These are phyloP conservation scores for Temnothorax ravouxi DNA, from an alignment of 2,888 invertebrate species.

Conservation along the genomic window DNA sequence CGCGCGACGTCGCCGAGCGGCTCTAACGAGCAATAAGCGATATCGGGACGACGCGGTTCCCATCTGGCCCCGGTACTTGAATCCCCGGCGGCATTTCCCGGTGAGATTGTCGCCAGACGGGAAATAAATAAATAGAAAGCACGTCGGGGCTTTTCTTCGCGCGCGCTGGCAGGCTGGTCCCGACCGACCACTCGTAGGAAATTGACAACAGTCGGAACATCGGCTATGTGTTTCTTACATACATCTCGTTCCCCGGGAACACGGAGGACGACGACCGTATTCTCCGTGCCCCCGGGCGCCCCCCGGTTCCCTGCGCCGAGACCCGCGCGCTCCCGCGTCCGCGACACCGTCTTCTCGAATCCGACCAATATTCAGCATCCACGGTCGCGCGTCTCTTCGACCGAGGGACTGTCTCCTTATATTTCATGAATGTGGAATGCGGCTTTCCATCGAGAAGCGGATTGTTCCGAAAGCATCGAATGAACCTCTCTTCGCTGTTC, in stretches of 20 bases:
- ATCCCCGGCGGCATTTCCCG: constrained; percentile 37
- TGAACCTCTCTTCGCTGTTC: background rate
- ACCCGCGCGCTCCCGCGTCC: constrained; percentile 16
- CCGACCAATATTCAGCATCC: constrained; percentile 20
- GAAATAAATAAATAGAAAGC: constrained; percentile 69
- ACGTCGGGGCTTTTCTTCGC: background rate
- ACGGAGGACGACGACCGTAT: constrained; percentile 26
- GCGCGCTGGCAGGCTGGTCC: background rate
- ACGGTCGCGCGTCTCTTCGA: constrained; percentile 7
- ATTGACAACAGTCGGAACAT: constrained; percentile 49
- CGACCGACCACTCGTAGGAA: constrained; percentile 46
- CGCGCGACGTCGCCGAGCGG: constrained; percentile 32
- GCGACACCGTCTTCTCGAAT: constrained; percentile 1
- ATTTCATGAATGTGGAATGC: no score
- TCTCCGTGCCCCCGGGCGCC: constrained; percentile 18
- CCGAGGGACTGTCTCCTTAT: no score
- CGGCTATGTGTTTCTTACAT: constrained; percentile 45
- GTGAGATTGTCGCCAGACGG: constrained; percentile 54
- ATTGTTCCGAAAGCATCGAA: no score
- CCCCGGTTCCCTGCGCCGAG: background rate
- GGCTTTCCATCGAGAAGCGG: no score
- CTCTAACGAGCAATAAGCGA: constrained; percentile 51
- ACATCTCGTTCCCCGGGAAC: constrained; percentile 21
- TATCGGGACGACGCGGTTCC: constrained; percentile 43
- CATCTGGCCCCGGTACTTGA: constrained; percentile 47